Percentiles rank a stretch among this genome's conserved stretches.
phyloP scores from a whole-genome alignment of 2,888 invertebrate genomes.

The Steromphala cineraria region DNA sequence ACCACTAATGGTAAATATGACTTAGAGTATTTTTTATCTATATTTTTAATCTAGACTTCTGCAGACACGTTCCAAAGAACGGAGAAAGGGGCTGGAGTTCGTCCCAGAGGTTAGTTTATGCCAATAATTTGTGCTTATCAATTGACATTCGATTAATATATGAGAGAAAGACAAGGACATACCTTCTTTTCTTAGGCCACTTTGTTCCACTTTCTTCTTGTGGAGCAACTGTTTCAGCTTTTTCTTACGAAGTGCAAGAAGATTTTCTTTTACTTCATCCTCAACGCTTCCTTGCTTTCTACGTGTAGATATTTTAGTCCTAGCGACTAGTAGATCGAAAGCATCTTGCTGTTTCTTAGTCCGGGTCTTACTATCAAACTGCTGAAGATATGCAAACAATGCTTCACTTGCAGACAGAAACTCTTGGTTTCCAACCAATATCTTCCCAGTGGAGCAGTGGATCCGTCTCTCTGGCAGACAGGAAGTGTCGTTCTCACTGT shows the following conservation, averaged over 20 bases:
- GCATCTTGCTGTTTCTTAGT: slow-evolving; percentile 20
- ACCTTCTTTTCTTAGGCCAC: neutral
- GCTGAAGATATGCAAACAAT: slow-evolving; percentile 60
- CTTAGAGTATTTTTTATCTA: no score
- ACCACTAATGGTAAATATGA: no score
- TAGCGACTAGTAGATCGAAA: neutral
- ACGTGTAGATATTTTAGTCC: neutral
- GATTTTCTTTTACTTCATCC: neutral
- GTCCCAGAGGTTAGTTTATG: no score
- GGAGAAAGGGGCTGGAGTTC: no score
- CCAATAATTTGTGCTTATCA: no score
- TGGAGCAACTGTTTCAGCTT: neutral
- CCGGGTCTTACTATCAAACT: slow-evolving; percentile 47
- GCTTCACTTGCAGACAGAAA: slow-evolving; percentile 64
- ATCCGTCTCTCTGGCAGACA: slow-evolving; percentile 44
- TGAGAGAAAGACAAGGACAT: no score
- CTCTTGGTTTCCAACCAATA: slow-evolving; percentile 53
- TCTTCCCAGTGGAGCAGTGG: slow-evolving; percentile 47
- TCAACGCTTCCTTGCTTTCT: neutral
- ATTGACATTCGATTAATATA: no score
- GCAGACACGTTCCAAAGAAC: no score
- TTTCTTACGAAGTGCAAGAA: neutral
- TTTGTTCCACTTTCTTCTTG: neutral
- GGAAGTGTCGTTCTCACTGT: neutral
- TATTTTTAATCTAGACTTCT: no score